Evolutionary conservation across 2,888 invertebrate species (phyloP).

Genomic region (Clepsis dumicolana): DNA sequence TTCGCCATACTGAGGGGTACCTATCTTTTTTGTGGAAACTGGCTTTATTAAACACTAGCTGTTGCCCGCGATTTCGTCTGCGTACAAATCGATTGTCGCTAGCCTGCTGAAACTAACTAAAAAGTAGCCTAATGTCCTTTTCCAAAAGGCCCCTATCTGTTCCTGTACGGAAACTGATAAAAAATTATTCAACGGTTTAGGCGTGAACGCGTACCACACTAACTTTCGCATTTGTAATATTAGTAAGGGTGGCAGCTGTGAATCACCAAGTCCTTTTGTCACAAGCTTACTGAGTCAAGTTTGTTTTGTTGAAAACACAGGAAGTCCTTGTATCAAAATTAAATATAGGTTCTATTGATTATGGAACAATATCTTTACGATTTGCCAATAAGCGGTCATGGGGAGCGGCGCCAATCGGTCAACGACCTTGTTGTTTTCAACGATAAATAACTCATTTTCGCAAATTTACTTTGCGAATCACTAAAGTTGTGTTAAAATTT

Average conservation of each 20-base stretch:
- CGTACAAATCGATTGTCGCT: too few relatives aligned
- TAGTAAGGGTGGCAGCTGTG: background rate
- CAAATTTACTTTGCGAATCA: constrained; percentile 44
- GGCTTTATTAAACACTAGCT: too few relatives aligned
- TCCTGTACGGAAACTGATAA: too few relatives aligned
- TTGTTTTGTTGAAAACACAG: constrained; percentile 35
- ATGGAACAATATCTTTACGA: constrained; percentile 41
- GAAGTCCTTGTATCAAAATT: constrained; percentile 31
- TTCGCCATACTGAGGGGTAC: background rate
- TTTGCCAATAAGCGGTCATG: constrained; percentile 34
- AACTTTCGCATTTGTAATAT: too few relatives aligned
- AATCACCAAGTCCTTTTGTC: background rate
- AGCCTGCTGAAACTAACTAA: too few relatives aligned
- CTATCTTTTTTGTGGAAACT: background rate
- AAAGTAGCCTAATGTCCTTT: too few relatives aligned
- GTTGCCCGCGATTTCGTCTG: too few relatives aligned
- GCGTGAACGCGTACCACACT: too few relatives aligned
- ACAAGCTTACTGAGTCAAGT: background rate
- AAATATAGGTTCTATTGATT: constrained; percentile 41
- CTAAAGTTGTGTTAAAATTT: constrained; percentile 28
- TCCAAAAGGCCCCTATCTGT: too few relatives aligned
- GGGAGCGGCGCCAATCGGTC: constrained; percentile 60
- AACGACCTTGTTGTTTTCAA: constrained; percentile 64
- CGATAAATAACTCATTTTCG: constrained; percentile 57
- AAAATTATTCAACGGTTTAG: too few relatives aligned